phyloP scores from a whole-genome alignment of 2,888 invertebrate species.

The Drosophila aldrichi region DNA sequence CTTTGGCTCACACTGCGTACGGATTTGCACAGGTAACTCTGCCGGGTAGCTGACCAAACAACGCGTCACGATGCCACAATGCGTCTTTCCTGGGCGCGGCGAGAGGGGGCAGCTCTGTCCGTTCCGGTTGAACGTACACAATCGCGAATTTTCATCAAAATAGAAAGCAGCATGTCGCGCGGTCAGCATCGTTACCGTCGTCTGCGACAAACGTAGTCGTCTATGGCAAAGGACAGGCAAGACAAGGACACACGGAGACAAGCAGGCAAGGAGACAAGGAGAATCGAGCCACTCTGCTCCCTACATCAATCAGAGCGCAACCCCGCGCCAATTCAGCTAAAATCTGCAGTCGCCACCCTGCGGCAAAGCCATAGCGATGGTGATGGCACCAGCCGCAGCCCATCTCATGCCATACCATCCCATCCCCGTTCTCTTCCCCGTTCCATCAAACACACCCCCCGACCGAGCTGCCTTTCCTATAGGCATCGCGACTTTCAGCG shows the following conservation, averaged over 20 bases:
- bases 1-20: neutral
- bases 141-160: slow-evolving; percentile 80
- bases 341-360: slow-evolving; percentile 69
- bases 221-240: slow-evolving; percentile 64
- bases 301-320: slow-evolving; percentile 68
- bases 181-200: slow-evolving; percentile 55
- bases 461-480: slow-evolving; percentile 21
- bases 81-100: slow-evolving; percentile 25
- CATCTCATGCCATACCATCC: slow-evolving; percentile 32
- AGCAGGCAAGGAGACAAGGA: slow-evolving; percentile 47
- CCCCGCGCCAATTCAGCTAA: slow-evolving; percentile 66
- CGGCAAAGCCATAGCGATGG: slow-evolving; percentile 55
- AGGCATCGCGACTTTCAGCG: slow-evolving; percentile 67
- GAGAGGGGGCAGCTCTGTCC: slow-evolving; percentile 40
- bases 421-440: too few species aligned
- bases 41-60: slow-evolving; percentile 16
- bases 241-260: slow-evolving; percentile 58
- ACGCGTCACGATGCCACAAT: slow-evolving; percentile 10
- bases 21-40: slow-evolving; percentile 1
- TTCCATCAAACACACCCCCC: slow-evolving; percentile 17
- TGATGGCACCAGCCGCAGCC: slow-evolving; percentile 32
- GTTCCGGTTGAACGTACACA: slow-evolving; percentile 74
- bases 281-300: slow-evolving; percentile 48
- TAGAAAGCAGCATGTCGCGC: slow-evolving; percentile 66
- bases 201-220: slow-evolving; percentile 60